Evolutionary conservation across 1,140 invertebrate species (phyloP), one percentile per base, ranked within the genome.

Genomic region (Trichonephila clavata): DNA sequence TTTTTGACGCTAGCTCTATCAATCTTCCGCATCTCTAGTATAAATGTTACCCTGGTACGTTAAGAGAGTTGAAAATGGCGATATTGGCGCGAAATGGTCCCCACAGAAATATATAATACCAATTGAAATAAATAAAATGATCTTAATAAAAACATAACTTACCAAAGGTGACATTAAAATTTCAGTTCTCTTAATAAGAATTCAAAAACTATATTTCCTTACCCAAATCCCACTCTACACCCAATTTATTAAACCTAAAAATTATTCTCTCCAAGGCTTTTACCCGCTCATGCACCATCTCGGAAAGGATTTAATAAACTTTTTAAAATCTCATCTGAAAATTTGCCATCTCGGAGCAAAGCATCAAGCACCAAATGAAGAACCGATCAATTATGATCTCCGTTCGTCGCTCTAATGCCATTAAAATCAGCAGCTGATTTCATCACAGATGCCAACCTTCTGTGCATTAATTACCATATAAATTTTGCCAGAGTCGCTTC

Each of bases 391-490:
- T 71, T 71, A 71, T 71, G 24, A 63, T 21, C n/a, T 16, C 18
- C n/a, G 18, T 7, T 39, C 65, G 24, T 71, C 8, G 24, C 24
- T 63, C 61, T 63, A 63, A 63, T 63, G 21, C 61, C 61, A 63
- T 63, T 63, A 71, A 71, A 71, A 24, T 24, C 65, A 24, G 65
- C 65, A 71, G n/a, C 65, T 71, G 65, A 71, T 71, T 71, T 71
- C 65, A 71, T 10, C 6, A 27, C 65, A 71, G 65, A 24, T 27
- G 65, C 24, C n/a, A n/a, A 7, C 24, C 24, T 27, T 14, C 68
- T 32, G 2, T 32, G 68, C 68, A 32, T 71, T 71, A 71, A 71
- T 71, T 71, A 71, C 24, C 68, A 71, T 32, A 71, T 71, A 71
- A 27, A 71, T 71, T 27, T 24, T 27, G 68, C 10, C n/a, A 27